Evolutionary conservation across 2,797 vertebrate genomes (phyloP).

Genomic region (Coccyzus lansbergi): DNA sequence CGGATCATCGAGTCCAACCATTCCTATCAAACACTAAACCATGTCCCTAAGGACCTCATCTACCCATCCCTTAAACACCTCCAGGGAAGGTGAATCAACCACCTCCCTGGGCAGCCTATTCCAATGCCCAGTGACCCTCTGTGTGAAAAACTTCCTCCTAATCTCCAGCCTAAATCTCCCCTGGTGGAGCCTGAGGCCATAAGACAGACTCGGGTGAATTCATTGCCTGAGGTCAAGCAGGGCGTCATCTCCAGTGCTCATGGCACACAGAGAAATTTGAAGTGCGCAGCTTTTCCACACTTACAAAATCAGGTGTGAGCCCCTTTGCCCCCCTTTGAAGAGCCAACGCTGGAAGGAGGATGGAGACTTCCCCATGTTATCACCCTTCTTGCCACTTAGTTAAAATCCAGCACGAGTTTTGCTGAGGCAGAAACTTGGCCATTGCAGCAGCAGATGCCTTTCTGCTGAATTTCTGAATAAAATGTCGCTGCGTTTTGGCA

Average conservation of each 20-base stretch:
- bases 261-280: not conserved
- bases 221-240: not conserved
- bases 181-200: no score
- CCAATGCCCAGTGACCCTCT: no score
- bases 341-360: not conserved
- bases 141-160: no score
- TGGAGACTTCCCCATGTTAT: not conserved
- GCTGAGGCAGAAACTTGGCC: not conserved
- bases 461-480: constrained; percentile 32
- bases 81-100: no score
- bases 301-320: not conserved
- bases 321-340: not conserved
- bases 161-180: no score
- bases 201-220: not conserved
- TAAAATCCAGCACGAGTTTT: constrained; percentile 8
- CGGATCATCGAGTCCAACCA: no score
- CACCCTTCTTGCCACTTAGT: not conserved
- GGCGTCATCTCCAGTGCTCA: not conserved
- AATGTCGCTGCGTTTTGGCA: constrained; percentile 29
- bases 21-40: no score
- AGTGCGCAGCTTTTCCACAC: not conserved
- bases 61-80: no score
- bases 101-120: no score
- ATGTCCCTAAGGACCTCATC: no score
- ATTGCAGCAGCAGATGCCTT: constrained; percentile 17